Evolutionary conservation across 2,888 invertebrate genomes (phyloP).

Genomic region (Gastracanthus pulcherrimus): DNA sequence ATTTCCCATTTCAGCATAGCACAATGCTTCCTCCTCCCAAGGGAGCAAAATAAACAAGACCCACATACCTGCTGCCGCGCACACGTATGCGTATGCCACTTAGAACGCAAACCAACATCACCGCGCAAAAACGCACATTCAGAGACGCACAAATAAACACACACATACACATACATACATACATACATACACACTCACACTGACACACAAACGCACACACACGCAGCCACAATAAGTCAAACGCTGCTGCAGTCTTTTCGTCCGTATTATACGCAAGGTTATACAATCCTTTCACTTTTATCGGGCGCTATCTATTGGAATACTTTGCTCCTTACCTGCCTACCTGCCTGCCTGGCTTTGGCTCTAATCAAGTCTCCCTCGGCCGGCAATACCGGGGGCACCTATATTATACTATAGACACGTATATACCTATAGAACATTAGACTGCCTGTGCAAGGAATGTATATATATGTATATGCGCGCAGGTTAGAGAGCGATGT

Average conservation of each 20-base stretch:
- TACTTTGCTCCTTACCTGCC: conserved; percentile 51
- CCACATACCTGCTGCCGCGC: background rate
- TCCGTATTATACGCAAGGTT: conserved; percentile 68
- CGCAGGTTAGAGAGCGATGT: conserved; percentile 60
- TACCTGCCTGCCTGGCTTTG: conserved; percentile 1
- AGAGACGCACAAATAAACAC: background rate
- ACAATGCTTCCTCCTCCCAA: conserved; percentile 2
- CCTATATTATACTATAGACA: background rate
- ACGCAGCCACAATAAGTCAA: background rate
- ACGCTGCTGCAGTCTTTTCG: background rate
- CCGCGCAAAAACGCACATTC: background rate
- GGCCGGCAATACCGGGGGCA: background rate
- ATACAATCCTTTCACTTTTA: conserved; percentile 75
- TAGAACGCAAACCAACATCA: background rate
- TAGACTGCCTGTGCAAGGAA: background rate
- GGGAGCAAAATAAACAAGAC: background rate
- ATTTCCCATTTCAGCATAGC: background rate
- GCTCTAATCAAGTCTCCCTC: conserved; percentile 14
- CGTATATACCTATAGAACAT: too few species aligned
- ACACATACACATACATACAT: background rate
- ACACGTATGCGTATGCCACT: background rate
- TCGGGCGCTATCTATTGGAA: conserved; percentile 64
- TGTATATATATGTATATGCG: background rate
- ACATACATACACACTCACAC: background rate
- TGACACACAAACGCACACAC: background rate